Percentiles rank a stretch among this genome's conserved stretches.
Evolutionary conservation across 35 echinoderm and acorn worm genomes (phyloP).

Genomic region (Heliocidaris erythrogramma): DNA sequence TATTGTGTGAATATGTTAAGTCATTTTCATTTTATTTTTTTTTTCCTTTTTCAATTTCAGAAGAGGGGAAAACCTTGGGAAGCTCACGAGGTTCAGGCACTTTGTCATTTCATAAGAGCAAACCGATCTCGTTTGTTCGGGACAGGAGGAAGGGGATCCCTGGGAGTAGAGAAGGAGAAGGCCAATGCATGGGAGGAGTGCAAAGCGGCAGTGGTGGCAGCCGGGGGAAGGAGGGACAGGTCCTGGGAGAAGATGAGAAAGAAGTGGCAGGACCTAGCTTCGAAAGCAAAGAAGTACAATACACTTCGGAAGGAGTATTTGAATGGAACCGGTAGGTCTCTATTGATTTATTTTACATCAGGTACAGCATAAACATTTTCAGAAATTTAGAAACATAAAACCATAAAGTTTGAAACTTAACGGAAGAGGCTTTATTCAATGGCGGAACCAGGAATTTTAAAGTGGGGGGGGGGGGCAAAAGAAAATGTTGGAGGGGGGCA

Average conservation of each 20-base stretch:
- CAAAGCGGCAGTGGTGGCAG: neutral
- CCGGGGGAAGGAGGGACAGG: neutral
- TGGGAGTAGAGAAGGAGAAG: neutral
- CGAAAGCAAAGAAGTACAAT: conserved; percentile 16
- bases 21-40: neutral
- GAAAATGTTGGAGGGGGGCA: too few relatives aligned
- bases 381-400: neutral
- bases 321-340: neutral
- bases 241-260: neutral
- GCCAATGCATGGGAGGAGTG: neutral
- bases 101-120: neutral
- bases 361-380: neutral
- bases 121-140: neutral
- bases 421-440: neutral
- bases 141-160: neutral
- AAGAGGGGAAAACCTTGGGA: conserved; percentile 35
- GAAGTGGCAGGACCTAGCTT: neutral
- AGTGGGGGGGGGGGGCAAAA: too few relatives aligned
- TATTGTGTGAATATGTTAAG: neutral
- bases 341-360: neutral
- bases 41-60: neutral
- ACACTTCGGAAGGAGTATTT: neutral
- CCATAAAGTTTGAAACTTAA: too few relatives aligned
- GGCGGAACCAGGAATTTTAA: too few relatives aligned
- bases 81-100: neutral